Percentiles rank a stretch among this genome's conserved stretches.
Conservation (phyloP, 2,113 vertebrate species). For the Rissa tridactyla region DNA sequence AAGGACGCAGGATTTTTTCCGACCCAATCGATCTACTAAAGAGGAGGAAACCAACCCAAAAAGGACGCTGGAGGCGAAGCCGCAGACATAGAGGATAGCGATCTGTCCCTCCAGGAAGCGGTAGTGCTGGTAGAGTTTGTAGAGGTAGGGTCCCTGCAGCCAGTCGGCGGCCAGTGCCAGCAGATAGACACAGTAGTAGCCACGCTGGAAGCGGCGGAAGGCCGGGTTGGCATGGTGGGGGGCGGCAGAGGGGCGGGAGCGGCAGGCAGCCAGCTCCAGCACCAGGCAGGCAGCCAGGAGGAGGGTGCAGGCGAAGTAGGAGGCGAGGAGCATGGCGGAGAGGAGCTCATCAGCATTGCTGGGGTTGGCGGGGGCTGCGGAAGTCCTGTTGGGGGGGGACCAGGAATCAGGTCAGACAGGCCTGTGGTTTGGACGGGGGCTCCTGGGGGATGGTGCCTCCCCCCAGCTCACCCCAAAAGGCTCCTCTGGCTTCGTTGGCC, state of each 20-base stretch:
- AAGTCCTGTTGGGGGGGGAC: not conserved
- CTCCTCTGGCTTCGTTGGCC: not conserved
- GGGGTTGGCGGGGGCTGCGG: not conserved
- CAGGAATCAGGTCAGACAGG: not conserved
- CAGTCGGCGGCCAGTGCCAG: not conserved
- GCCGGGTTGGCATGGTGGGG: not conserved
- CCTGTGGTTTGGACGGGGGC: not conserved
- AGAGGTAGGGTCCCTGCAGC: slow-evolving; percentile 83
- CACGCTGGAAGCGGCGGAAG: not conserved
- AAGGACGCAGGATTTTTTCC: slow-evolving; percentile 86
- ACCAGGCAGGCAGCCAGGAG: not conserved
- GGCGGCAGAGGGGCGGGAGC: not conserved
- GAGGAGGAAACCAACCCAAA: slow-evolving; percentile 84
- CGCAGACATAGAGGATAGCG: slow-evolving; percentile 91
- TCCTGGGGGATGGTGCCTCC: not conserved
- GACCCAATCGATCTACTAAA: slow-evolving; percentile 82
- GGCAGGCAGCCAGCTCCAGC: not conserved
- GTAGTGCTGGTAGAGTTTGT: slow-evolving; percentile 93
- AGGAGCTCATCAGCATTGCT: not conserved
- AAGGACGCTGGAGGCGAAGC: slow-evolving; percentile 86
- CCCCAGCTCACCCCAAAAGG: not conserved
- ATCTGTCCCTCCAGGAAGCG: slow-evolving; percentile 93
- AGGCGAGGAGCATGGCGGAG: not conserved
- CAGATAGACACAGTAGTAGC: not conserved
- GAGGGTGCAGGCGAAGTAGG: not conserved